Evolutionary conservation across 2,888 invertebrate species (phyloP).

Genomic region (Suillia variegata): DNA sequence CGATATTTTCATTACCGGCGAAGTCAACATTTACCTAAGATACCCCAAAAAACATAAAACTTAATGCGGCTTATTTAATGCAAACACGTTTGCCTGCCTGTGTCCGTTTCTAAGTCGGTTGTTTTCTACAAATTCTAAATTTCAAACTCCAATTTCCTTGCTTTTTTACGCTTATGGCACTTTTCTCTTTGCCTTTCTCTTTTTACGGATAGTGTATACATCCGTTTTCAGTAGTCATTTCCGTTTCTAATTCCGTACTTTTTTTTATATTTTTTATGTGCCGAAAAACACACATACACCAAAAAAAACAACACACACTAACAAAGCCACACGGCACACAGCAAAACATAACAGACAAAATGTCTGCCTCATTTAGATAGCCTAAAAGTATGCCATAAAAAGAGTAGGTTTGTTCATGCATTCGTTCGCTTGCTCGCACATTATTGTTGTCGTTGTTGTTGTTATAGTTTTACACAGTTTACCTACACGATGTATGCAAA

Average conservation of each 20-base stretch:
- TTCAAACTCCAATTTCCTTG: neutral
- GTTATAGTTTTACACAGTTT: no score
- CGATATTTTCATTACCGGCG: slow-evolving; percentile 13
- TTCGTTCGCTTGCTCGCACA: no score
- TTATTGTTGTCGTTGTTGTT: no score
- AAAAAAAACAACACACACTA: neutral
- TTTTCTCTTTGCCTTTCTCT: slow-evolving; percentile 5
- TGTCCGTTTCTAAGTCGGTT: neutral
- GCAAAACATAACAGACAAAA: slow-evolving; percentile 21
- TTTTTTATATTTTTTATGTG: slow-evolving; percentile 31
- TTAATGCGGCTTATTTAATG: slow-evolving; percentile 15
- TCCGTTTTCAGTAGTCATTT: slow-evolving; percentile 21
- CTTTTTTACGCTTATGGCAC: neutral
- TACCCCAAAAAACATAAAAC: slow-evolving; percentile 20
- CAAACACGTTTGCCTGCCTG: neutral
- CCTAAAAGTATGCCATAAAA: slow-evolving; percentile 22
- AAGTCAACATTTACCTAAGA: slow-evolving; percentile 13
- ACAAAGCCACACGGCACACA: neutral
- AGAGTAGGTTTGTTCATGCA: no score
- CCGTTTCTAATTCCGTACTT: slow-evolving; percentile 28
- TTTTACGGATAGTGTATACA: slow-evolving; percentile 3
- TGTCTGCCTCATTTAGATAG: slow-evolving; percentile 30
- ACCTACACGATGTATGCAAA: slow-evolving; percentile 8
- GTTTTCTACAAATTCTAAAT: no score
- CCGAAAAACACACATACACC: neutral